Evolutionary conservation across 2,113 vertebrate genomes (phyloP).

Genomic region (Apeltes quadracus): DNA sequence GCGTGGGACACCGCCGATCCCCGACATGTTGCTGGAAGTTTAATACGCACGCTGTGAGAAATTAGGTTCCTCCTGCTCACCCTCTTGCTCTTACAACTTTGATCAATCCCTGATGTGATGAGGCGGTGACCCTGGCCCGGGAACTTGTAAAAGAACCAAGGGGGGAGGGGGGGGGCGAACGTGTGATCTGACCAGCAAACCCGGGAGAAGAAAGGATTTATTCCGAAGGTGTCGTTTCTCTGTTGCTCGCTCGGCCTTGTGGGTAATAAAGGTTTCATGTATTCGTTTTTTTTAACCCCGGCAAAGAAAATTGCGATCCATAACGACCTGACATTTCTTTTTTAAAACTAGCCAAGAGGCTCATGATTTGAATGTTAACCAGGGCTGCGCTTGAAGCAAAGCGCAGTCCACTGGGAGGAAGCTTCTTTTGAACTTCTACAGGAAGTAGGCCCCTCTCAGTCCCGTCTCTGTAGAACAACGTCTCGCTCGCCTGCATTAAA

Average conservation of each 20-base stretch:
- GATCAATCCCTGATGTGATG: constrained; percentile 79
- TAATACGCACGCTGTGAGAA: constrained; percentile 76
- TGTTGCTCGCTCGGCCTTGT: constrained; percentile 73
- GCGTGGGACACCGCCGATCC: constrained; percentile 50
- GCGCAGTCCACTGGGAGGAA: constrained; percentile 55
- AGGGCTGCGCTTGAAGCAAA: constrained; percentile 60
- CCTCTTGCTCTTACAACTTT: constrained; percentile 74
- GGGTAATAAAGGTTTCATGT: constrained; percentile 88
- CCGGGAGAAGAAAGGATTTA: constrained; percentile 74
- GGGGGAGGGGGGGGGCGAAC: background rate
- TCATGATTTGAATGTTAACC: constrained; percentile 82
- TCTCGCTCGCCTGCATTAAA: constrained; percentile 12
- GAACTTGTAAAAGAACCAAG: constrained; percentile 69
- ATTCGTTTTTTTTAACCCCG: constrained; percentile 78
- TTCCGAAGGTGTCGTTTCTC: constrained; percentile 78
- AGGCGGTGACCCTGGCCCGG: constrained; percentile 77
- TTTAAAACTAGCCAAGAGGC: constrained; percentile 77
- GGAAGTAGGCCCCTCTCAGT: constrained; percentile 19
- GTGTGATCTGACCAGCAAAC: constrained; percentile 76
- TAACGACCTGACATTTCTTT: constrained; percentile 85
- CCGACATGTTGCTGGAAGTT: constrained; percentile 68
- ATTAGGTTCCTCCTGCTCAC: constrained; percentile 69
- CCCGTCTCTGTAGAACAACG: constrained; percentile 13
- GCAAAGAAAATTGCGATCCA: constrained; percentile 80
- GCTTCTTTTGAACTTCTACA: constrained; percentile 66